A percentile compares a stretch with the other conserved stretches of the same genome.
phyloP scores from a whole-genome alignment of 2,797 vertebrate species.

The Arnoldichthys spilopterus region DNA sequence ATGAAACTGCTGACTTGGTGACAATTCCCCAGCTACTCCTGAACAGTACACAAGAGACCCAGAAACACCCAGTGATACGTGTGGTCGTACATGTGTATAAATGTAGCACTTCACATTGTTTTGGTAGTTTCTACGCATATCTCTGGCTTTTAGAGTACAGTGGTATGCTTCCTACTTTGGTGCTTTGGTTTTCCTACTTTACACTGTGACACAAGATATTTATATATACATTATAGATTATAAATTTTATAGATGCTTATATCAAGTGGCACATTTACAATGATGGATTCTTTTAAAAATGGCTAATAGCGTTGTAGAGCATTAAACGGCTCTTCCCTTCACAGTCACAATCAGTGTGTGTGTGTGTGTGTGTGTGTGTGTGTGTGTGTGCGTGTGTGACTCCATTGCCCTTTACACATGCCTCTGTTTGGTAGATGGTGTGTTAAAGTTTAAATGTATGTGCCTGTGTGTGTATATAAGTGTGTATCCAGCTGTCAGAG shows the following conservation, averaged over 20 bases:
- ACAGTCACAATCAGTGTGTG: background rate
- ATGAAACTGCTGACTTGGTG: slow-evolving; percentile 51
- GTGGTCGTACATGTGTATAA: slow-evolving; percentile 4
- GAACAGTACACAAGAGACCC: slow-evolving; percentile 24
- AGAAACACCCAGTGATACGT: slow-evolving; percentile 17
- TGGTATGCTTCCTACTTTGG: background rate
- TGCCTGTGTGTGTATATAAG: slow-evolving; percentile 26
- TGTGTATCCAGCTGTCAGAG: slow-evolving; percentile 28
- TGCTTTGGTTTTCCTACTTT: too few relatives aligned
- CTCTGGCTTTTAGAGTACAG: background rate
- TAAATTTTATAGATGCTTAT: too few relatives aligned
- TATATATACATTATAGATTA: too few relatives aligned
- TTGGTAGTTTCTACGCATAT: background rate
- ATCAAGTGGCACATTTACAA: background rate
- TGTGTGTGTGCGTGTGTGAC: slow-evolving; percentile 10
- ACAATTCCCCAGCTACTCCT: slow-evolving; percentile 33
- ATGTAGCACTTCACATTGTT: background rate
- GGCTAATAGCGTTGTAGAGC: background rate
- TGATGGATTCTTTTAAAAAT: background rate
- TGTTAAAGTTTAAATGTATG: slow-evolving; percentile 29
- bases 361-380: slow-evolving; percentile 7
- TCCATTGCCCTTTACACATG: background rate
- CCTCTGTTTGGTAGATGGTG: background rate
- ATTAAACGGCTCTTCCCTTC: background rate
- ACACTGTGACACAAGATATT: background rate